These are phyloP conservation scores for Limnephilus auricula DNA, from an alignment of 2,888 invertebrate genomes.

Conservation along the genomic window DNA sequence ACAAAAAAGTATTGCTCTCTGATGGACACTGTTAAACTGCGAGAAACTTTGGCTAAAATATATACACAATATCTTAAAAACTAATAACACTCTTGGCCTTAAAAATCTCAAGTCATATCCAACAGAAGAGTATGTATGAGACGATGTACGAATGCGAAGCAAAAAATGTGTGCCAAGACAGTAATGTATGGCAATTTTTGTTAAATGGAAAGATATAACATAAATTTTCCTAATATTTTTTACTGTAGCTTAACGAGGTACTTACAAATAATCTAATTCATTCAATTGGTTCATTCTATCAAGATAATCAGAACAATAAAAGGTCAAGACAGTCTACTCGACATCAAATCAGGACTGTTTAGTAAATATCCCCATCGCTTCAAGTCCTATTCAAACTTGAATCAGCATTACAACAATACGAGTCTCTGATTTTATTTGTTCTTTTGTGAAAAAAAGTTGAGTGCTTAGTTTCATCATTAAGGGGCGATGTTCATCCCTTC, in stretches of 20 bases:
- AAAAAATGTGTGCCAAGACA: too few relatives aligned
- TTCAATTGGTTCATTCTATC: not conserved
- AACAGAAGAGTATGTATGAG: too few relatives aligned
- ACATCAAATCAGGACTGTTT: not conserved
- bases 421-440: not conserved
- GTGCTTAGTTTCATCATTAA: conserved; percentile 27
- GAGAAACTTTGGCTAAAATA: too few relatives aligned
- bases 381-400: not conserved
- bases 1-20: too few relatives aligned
- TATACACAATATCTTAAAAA: too few relatives aligned
- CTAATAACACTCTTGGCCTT: too few relatives aligned
- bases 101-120: too few relatives aligned
- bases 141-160: too few relatives aligned
- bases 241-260: not conserved
- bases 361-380: not conserved
- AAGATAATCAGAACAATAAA: not conserved
- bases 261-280: not conserved
- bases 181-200: too few relatives aligned
- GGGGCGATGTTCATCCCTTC: conserved; percentile 22
- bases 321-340: not conserved
- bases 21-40: too few relatives aligned
- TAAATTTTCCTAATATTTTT: too few relatives aligned
- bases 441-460: conserved; percentile 10
- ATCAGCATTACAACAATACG: not conserved
- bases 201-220: too few relatives aligned